Base-by-base conservation (phyloP, 2,113 vertebrate species). In the Scartelaos histophorus region DNA sequence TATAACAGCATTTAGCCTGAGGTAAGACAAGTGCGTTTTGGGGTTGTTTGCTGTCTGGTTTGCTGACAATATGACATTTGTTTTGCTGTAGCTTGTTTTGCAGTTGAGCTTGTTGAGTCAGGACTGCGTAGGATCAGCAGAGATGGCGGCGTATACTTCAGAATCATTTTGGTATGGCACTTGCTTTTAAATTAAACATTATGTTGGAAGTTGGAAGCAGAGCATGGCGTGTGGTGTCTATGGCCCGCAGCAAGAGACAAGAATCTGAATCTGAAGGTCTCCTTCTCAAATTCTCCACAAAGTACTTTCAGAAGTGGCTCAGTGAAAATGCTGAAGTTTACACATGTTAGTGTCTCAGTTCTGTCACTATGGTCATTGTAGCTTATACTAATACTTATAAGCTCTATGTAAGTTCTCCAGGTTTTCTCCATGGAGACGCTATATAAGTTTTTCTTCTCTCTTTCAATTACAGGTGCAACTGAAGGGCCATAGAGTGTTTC, bases 31-130 rank as follows among this genome's bases (percentile, higher is more conserved):
- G 51, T 17, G 43, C 65, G 64, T 43, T 7, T 65, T 43, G 60
- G 24, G 25, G 19, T 54, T 53, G 66, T 73, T 17, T 73, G 34
- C 49, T 69, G 22, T 71, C 19, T 19, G 5, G 66, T 62, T 75
- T 60, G 17, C 21, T 67, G 56, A 66, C 16, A 2, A 19, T 22
- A 16, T 74, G 70, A 65, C 76, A 69, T 72, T 24, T 71, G 76
- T 67, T 68, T 69, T 51, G 67, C 24, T 70, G 47, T 58, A 60
- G 65, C 71, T 34, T 13, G 16, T 9, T 2, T 61, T 61, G 58
- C 29, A 54, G 12, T 73, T 35, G 2, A 22, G 60, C 61, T 46
- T 64, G 16, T 51, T 57, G 35, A 34, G 65, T n/a, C 22, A 34
- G 45, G 38, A 22, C 57, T 7, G 53, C 6, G 43, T 22, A 60